Evolutionary conservation across 2,888 invertebrate species (phyloP).

Genomic region (Cantharis lateralis): DNA sequence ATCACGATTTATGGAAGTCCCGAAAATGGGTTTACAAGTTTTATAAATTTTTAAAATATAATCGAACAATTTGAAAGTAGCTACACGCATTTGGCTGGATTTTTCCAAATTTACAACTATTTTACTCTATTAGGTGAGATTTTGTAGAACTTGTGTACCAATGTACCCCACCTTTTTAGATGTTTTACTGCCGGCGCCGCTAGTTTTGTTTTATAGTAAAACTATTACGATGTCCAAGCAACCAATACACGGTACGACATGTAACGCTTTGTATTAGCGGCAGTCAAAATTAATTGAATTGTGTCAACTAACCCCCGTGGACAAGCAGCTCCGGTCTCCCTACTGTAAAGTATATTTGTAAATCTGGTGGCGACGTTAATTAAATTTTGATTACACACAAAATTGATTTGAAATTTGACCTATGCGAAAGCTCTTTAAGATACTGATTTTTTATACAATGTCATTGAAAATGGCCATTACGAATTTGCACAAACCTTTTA

Average conservation of each 20-base stretch:
- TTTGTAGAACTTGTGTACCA: too few relatives aligned
- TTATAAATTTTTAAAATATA: too few relatives aligned
- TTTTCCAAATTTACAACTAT: too few relatives aligned
- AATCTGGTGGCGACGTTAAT: not conserved
- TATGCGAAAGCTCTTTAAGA: not conserved
- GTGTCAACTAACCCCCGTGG: not conserved
- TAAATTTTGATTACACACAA: not conserved
- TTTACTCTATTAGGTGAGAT: too few relatives aligned
- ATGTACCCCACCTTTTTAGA: too few relatives aligned
- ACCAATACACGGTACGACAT: too few relatives aligned
- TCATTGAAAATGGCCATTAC: not conserved
- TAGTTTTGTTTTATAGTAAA: too few relatives aligned
- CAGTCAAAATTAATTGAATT: not conserved
- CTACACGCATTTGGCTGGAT: too few relatives aligned
- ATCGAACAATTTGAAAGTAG: too few relatives aligned
- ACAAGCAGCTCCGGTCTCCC: not conserved
- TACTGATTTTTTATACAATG: not conserved
- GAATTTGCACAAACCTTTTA: not conserved
- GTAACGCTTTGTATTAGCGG: too few relatives aligned
- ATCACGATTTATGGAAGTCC: not conserved
- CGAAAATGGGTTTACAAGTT: not conserved
- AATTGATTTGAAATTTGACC: not conserved
- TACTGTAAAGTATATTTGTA: not conserved
- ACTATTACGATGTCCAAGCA: too few relatives aligned
- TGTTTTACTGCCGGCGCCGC: too few relatives aligned